Base-by-base conservation (phyloP, 2,888 invertebrate species). In the Alentia gelatinosa region DNA sequence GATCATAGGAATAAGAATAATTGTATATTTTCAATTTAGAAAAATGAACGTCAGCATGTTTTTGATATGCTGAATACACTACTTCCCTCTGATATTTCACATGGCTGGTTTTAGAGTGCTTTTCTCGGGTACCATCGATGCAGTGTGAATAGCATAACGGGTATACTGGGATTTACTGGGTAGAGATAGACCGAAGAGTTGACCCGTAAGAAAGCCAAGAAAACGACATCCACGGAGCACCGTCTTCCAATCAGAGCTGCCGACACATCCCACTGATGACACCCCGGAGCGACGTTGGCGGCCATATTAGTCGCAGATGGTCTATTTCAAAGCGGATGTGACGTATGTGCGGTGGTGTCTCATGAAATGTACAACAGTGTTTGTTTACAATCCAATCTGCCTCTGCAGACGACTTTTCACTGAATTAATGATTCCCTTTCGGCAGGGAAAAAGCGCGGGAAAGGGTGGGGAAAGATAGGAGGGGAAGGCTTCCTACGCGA, bases 321-420 rank as follows among this genome's bases (percentile, higher is more conserved):
- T 56, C 56, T n/a, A 19, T n/a, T 56, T 56, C 19, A 56, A 56
- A 56, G 56, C 68, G 68, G 68, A 68, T n/a, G 68, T 68, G 68
- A 30, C 68, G 68, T 68, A 26, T 30, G 30, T 26, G 30, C 12
- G 33, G 26, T 30, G 68, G 33, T 30, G 68, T 68, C 33, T 30
- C 68, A 68, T 68, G 68, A 30, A 26, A 30, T 30, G 68, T 68
- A 30, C 68, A 68, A 26, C 68, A 12, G 1, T 12, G 68, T 30
- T 56, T 56, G 56, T 56, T 56, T 56, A 56, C 68, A 68, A 30
- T 68, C 30, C 68, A 68, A 68, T 68, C 68, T 56, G 56, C 68
- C n/a, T 4, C 12, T 30, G 68, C 68, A 68, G 68, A 68, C 68
- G 68, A 68, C 33, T 30, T 26, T 30, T 12, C 33, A 9, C n/a